Base-by-base conservation (phyloP, 2,113 vertebrate genomes). In the Lanius collurio region DNA sequence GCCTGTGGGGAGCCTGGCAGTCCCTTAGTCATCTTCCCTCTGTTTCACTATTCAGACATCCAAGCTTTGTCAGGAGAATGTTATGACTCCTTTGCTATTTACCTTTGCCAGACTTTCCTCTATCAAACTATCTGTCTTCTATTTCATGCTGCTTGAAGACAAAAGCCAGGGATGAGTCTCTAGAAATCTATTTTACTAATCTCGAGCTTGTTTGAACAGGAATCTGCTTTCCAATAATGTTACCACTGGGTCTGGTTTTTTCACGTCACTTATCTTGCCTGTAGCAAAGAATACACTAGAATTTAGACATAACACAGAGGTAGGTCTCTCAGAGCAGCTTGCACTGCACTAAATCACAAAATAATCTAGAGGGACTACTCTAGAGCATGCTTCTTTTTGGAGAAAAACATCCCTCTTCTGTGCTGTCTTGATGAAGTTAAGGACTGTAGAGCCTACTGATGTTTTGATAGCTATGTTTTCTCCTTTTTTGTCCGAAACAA, bases 191-290 rank as follows among this genome's bases (percentile, higher is more conserved):
- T 77, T 9, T 88, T 47, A 60, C 67, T 95, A 57, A 96, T 96
- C 93, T 97, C 11, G 1, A 85, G 82, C 93, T 69, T 97, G 95
- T 95, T 95, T 80, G 67, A 95, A 91, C 94, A 97, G 50, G 95
- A 94, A 68, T 96, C 85, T 97, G 93, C 94, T 96, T 97, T 97
- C 93, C 96, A 96, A 94, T 95, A 97, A 91, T 67, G 33, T 91
- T 96, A 87, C 89, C 70, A 70, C 59, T 93, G 63, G 91, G 53
- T 65, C 84, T 95, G 81, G 0, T 93, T 94, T 94, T 83, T 83
- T 91, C 64, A 83, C 37, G 19, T 65, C 82, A 70, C 27, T 65
- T 74, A 33, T 42, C 82, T 95, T 0, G 39, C 79, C 82, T 77
- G 47, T 77, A 77, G 94, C 70, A 88, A 85, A 80, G 93, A 90